Base-by-base conservation (phyloP, 2,888 invertebrate species). In the Caenorhabditis sinica region DNA sequence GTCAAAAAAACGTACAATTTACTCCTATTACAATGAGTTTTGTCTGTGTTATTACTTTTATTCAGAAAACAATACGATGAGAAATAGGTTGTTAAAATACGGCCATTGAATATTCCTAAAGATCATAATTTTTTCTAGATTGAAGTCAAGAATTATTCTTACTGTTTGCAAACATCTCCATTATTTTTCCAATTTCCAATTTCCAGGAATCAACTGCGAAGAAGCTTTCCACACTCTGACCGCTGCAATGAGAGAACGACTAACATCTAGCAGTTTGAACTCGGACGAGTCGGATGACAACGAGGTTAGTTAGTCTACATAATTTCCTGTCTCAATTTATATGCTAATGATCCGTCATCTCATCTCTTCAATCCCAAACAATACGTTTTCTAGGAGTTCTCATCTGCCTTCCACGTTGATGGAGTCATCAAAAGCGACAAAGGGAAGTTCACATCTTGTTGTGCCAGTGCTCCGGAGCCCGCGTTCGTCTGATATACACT, bases 341-440 rank as follows among this genome's bases (percentile, higher is more conserved):
- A 83, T 83, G 79, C 83, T 63, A 83, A 79, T 83, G 6, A 40
- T 20, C 20, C 49, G 0, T 49, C 49, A 56, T 68, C 20, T 49
- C 49, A 56, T 68, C 20, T n/a, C 49, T 30, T 45, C 33, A 15
- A 15, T 20, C 9, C 30, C 28, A 33, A 45, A 36, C 25, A 69
- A 51, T 28, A 40, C 43, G 15, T 66, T 60, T 82, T 88, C 56
- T 65, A 88, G 88, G 88, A 91, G 74, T 88, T 90, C 75, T 86
- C 90, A 9, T 89, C 91, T 17, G 93, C 93, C 5, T 93, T 93
- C 81, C 93, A 93, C 79, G 90, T 93, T 25, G 92, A 93, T 75
- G 93, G 93, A 17, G 93, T 93, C 36, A 88, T 93, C 36, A 87
- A 90, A 49, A 88, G 88, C 69, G 91, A 92, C 74, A 87, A 86